phyloP scores from a whole-genome alignment of 2,113 vertebrate species.

The Erinaceus europaeus region DNA sequence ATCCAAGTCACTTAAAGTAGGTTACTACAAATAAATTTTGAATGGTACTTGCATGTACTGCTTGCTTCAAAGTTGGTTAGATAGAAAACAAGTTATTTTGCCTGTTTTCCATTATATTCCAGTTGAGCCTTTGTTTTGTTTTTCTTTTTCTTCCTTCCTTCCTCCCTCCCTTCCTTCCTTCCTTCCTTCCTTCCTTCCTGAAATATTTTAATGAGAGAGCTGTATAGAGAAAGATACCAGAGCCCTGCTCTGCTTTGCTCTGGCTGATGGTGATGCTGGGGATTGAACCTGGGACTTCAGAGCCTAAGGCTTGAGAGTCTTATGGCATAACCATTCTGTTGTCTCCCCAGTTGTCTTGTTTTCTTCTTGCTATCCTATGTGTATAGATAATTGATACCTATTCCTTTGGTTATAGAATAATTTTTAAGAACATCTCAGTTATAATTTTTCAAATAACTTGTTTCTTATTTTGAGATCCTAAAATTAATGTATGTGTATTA shows the following conservation, averaged over 20 bases:
- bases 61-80: conserved; percentile 33
- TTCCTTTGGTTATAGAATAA: background rate
- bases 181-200: too few species aligned
- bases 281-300: too few species aligned
- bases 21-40: background rate
- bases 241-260: background rate
- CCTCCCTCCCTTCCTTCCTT: too few species aligned
- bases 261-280: too few species aligned
- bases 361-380: too few species aligned
- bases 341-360: too few species aligned
- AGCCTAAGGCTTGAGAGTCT: too few species aligned
- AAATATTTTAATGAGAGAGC: too few species aligned
- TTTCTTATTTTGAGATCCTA: conserved; percentile 40
- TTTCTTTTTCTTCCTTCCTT: background rate
- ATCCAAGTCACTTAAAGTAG: background rate
- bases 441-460: conserved; percentile 10
- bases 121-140: background rate
- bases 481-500: conserved; percentile 42
- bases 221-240: too few species aligned
- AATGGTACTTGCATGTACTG: background rate
- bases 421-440: background rate
- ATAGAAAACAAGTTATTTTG: background rate
- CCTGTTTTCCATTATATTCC: too few species aligned
- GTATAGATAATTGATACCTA: too few species aligned
- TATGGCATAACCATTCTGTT: too few species aligned